These are phyloP conservation scores for Hozukius guyotensis DNA, from an alignment of 2,797 vertebrate genomes.

Conservation along the genomic window DNA sequence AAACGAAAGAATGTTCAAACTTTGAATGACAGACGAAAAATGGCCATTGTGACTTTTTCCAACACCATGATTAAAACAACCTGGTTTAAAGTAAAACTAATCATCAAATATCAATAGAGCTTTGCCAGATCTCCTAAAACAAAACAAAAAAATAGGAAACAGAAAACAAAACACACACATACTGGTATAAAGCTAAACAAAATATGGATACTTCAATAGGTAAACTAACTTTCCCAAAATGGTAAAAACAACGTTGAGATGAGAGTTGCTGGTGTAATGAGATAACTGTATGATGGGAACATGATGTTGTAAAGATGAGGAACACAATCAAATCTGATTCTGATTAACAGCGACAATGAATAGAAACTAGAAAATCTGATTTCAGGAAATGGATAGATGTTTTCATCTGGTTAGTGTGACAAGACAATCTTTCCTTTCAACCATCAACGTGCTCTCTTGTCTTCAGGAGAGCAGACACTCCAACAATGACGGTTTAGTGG, in stretches of 20 bases:
- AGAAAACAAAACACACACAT: not conserved
- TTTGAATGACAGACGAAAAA: slow-evolving; percentile 17
- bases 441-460: slow-evolving; percentile 2
- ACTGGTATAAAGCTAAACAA: slow-evolving; percentile 9
- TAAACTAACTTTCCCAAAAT: slow-evolving; percentile 37
- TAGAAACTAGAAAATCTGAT: slow-evolving; percentile 14
- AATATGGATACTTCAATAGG: slow-evolving; percentile 28
- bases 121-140: slow-evolving; percentile 33
- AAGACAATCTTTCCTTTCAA: slow-evolving; percentile 32
- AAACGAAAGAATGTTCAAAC: not conserved
- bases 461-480: slow-evolving; percentile 9
- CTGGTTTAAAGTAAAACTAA: slow-evolving; percentile 43
- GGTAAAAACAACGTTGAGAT: slow-evolving; percentile 42
- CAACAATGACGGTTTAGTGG: not conserved
- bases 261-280: slow-evolving; percentile 39
- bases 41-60: not conserved
- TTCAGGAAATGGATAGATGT: slow-evolving; percentile 24
- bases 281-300: slow-evolving; percentile 9
- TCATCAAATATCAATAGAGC: slow-evolving; percentile 17
- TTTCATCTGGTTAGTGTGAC: slow-evolving; percentile 34
- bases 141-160: slow-evolving; percentile 12
- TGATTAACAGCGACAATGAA: not conserved
- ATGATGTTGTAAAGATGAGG: not conserved
- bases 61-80: slow-evolving; percentile 16
- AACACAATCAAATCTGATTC: slow-evolving; percentile 27